These are phyloP conservation scores for Athripsodes cinereus DNA, from an alignment of 2,888 invertebrate species.

Conservation along the genomic window DNA sequence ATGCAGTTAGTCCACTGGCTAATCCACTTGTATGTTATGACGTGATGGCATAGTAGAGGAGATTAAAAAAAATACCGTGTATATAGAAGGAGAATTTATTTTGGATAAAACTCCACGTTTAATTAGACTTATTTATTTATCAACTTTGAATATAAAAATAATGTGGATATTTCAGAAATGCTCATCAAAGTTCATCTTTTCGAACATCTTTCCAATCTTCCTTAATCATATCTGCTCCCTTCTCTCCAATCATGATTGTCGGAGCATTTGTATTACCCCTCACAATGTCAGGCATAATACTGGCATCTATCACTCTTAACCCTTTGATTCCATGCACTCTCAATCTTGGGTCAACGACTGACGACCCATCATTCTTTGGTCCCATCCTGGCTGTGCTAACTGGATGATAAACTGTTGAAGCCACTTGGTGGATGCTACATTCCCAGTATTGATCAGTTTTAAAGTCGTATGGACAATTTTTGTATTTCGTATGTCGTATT, in stretches of 20 bases:
- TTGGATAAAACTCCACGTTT: no score
- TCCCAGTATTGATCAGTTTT: slow-evolving; percentile 57
- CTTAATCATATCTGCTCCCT: slow-evolving; percentile 72
- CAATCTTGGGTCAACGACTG: slow-evolving; percentile 63
- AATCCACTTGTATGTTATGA: no score
- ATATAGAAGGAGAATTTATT: no score
- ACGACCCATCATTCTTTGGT: slow-evolving; percentile 46
- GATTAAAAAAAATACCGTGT: no score
- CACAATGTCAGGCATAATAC: slow-evolving; percentile 69
- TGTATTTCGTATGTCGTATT: slow-evolving; percentile 30
- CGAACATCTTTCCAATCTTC: slow-evolving; percentile 32
- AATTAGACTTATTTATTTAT: no score
- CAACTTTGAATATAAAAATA: no score
- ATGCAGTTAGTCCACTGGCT: no score
- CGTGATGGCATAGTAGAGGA: no score
- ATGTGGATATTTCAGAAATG: no score
- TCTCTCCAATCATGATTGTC: slow-evolving; percentile 83
- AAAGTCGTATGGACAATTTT: slow-evolving; percentile 30
- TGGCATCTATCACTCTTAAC: slow-evolving; percentile 67
- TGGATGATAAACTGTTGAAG: slow-evolving; percentile 63
- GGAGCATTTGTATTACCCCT: slow-evolving; percentile 82
- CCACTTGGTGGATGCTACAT: slow-evolving; percentile 58
- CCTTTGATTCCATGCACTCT: slow-evolving; percentile 57
- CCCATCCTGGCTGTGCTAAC: slow-evolving; percentile 70
- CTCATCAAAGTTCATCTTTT: neutral